These are phyloP conservation scores for Limosa lapponica DNA, from an alignment of 2,797 vertebrate species.

Conservation along the genomic window DNA sequence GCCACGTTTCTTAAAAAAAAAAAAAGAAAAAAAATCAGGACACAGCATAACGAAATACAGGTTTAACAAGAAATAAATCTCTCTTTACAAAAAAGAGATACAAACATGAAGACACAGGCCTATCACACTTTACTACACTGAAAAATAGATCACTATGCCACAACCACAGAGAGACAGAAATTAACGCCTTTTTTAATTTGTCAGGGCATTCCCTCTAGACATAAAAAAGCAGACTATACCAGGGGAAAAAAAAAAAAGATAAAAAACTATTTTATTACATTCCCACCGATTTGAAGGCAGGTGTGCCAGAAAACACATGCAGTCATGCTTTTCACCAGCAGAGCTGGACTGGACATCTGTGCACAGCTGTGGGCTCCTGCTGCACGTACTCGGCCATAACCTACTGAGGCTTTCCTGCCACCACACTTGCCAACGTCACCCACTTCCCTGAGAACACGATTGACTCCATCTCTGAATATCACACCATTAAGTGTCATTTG, in stretches of 20 bases:
- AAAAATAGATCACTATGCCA: not conserved
- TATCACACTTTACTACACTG: not conserved
- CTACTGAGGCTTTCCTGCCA: not conserved
- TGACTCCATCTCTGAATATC: not conserved
- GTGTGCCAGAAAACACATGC: not conserved
- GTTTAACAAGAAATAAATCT: not conserved
- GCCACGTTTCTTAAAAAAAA: accelerated
- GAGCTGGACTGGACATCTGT: not conserved
- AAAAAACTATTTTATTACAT: not conserved
- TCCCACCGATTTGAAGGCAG: not conserved
- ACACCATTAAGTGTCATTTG: not conserved
- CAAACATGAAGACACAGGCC: not conserved
- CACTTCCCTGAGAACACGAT: accelerated
- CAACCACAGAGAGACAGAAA: not conserved
- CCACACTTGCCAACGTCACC: accelerated
- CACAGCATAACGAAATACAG: not conserved
- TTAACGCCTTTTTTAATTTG: not conserved
- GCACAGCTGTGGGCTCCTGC: not conserved
- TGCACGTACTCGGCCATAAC: accelerated
- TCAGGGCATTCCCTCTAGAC: not conserved
- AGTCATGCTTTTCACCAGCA: not conserved
- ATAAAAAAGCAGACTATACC: not conserved
- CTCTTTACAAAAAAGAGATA: not conserved
- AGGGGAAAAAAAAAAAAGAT: not conserved
- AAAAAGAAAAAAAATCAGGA: not conserved